Evolutionary conservation across 2,113 vertebrate species (phyloP), one percentile per base, ranked within the genome.

Genomic region (Puma concolor): DNA sequence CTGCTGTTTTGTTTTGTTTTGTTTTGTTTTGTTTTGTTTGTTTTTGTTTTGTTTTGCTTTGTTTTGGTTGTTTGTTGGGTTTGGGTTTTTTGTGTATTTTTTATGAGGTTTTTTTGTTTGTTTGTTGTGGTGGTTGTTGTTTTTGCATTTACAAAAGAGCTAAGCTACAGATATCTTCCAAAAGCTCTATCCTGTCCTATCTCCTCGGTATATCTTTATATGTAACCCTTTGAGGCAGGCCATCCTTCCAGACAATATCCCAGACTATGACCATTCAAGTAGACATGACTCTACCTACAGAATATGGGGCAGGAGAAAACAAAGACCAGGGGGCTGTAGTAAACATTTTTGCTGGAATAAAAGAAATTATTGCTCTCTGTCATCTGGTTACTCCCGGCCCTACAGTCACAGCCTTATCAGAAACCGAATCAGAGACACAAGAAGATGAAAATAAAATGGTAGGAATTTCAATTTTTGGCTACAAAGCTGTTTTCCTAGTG

Each of bases 401-500:
- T 14, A 1, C 3, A 29, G 52, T 2, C 54, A 31, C 2, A 6
- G 36, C 7, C 33, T 54, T 21, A 6, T 3, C 29, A 63, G 17
- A 38, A 60, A n/a, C 0, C 31, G 5, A 36, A 16, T 0, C n/a
- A 41, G 82, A 92, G 19, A 13, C 25, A 12, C 21, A 33, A 41
- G 63, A 4, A 12, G 31, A 33, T 0, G 33, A 36, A 60, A 9
- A 23, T 2, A 14, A 66, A 36, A 1, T 3, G 13, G 25, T 7
- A 44, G n/a, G 38, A 67, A 72, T 50, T 19, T 74, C 25, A 64
- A 74, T 85, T 81, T 44, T 4, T 5, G 4, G 2, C 27, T 19
- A 15, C 4, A 4, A 15, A 21, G 16, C 4, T 7, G 2, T 5
- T 12, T 66, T 6, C 23, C 44, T 11, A 0, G 10, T 0, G 21